phyloP scores from a whole-genome alignment of 2,113 vertebrate genomes.

The Daubentonia madagascariensis region DNA sequence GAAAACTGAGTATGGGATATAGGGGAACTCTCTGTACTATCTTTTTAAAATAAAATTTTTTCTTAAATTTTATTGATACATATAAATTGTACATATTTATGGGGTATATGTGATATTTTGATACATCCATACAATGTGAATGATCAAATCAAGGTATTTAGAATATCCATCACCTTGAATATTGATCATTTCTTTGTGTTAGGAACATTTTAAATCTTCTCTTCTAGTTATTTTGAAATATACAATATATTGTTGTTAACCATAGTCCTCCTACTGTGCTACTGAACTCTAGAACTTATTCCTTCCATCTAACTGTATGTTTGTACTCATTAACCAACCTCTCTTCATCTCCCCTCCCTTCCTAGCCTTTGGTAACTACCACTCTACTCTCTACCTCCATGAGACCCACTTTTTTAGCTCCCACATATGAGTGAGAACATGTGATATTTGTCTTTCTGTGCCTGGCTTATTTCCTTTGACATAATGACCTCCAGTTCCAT shows the following conservation, averaged over 20 bases:
- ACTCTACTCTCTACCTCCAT: background rate
- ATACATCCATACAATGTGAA: background rate
- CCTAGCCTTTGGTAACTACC: background rate
- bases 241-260: background rate
- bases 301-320: background rate
- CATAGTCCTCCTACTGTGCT: background rate
- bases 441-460: background rate
- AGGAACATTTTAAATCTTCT: background rate
- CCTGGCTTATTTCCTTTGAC: background rate
- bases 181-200: background rate
- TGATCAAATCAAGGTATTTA: background rate
- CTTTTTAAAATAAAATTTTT: background rate
- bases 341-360: background rate
- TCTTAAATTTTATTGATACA: background rate
- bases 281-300: background rate
- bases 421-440: background rate
- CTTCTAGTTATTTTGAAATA: background rate
- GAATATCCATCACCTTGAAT: background rate
- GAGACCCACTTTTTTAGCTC: background rate
- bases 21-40: background rate
- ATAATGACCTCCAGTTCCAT: background rate
- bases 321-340: background rate
- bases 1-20: background rate
- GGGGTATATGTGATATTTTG: background rate
- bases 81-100: background rate